A percentile compares a stretch with the other conserved stretches of the same genome.
Conservation (phyloP, 1,140 invertebrate species). For the Hormaphis cornu region DNA sequence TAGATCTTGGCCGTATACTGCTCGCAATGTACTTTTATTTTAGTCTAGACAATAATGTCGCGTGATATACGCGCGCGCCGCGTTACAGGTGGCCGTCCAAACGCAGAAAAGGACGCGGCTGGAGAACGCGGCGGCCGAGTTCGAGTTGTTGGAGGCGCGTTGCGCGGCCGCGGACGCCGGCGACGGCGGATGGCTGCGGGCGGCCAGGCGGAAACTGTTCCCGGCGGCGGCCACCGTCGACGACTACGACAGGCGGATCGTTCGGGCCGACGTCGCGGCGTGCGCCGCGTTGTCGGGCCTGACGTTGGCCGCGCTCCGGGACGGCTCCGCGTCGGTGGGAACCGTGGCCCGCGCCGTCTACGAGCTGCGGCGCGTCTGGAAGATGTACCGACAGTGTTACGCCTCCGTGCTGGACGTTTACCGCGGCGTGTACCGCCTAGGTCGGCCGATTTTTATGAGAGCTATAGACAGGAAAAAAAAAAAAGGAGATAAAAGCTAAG, state of each 20-base stretch:
- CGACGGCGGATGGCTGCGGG: not conserved
- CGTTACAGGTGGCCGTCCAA: not conserved
- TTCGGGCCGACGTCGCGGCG: not conserved
- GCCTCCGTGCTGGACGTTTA: not conserved
- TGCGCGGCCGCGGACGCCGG: not conserved
- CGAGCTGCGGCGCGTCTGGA: not conserved
- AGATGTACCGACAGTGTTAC: conserved; percentile 3
- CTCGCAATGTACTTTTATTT: too few species aligned
- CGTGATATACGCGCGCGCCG: too few species aligned
- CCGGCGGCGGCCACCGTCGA: not conserved
- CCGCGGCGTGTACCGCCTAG: not conserved
- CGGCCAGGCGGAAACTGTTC: not conserved
- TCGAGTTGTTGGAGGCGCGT: not conserved
- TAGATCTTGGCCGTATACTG: too few species aligned
- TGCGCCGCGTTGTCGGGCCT: not conserved
- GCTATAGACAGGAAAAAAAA: too few species aligned
- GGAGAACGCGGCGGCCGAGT: not conserved
- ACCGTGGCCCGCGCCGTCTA: not conserved
- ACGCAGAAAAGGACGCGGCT: not conserved
- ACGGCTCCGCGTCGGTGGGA: not conserved
- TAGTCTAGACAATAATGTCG: too few species aligned
- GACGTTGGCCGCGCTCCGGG: not conserved
- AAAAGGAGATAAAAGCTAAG: too few species aligned
- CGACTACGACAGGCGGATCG: not conserved
- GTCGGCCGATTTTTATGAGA: too few species aligned